Evolutionary conservation across 2,888 invertebrate species (phyloP), one percentile per base, ranked within the genome.

Genomic region (Zonitis immaculata): DNA sequence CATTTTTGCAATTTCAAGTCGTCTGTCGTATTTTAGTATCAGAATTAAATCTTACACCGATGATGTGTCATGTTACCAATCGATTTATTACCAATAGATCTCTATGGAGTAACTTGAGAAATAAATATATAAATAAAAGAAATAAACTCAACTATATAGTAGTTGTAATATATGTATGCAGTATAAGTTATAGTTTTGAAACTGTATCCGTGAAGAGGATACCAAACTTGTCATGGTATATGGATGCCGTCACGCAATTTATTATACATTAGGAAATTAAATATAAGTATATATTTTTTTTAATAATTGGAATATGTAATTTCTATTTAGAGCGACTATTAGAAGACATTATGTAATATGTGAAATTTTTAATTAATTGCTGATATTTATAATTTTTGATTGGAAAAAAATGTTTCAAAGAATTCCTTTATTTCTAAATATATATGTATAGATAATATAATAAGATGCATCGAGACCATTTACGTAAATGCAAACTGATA

Each of bases 1-100:
- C 59, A 65, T 47, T 70, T 73, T 73, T 71, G 65, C 63, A 66
- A 66, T 69, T 70, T 72, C 66, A 60, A 64, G 59, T 66, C 63
- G 64, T 65, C 64, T 63, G 60, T 67, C 65, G 67, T 63, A 66
- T 70, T 70, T 66, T 66, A 65, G 61, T 62, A 58, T 59, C 54
- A 62, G 64, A 64, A 65, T 62, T 49, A 55, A 66, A 59, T 63
- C 58, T 67, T 51, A 54, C 45, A 49, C 49, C 22, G 27, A 42
- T 51, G 52, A 53, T 52, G 52, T 46, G 42, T 52, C 49, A 44
- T 46, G 20, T 50, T 32, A 45, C 39, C 43, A 50, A 50, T 42
- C 12, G 16, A 25, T 42, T 35, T 35, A 35, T 35, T 25, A 57
- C 46, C 57, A 48, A 42, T 54, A 52, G 52, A 56, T 57, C 65